Percentiles rank a stretch among this genome's conserved stretches.
Evolutionary conservation across 2,888 invertebrate genomes (phyloP).

Genomic region (Eulithis prunata): DNA sequence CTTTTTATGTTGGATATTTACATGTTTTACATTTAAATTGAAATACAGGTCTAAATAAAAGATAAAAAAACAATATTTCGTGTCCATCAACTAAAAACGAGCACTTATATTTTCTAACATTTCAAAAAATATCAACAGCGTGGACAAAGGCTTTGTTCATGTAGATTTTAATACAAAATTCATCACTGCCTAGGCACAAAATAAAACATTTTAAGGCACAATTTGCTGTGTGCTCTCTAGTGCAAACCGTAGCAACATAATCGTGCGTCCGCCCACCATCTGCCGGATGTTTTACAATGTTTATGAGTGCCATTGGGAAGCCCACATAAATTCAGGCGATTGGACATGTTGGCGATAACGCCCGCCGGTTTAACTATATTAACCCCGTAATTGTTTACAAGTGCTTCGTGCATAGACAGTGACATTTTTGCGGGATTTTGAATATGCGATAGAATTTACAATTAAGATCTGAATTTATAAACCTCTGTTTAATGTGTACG

Average conservation of each 20-base stretch:
- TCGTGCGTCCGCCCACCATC: slow-evolving; percentile 72
- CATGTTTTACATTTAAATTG: background rate
- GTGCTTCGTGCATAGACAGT: slow-evolving; percentile 42
- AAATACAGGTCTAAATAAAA: background rate
- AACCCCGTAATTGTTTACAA: slow-evolving; percentile 60
- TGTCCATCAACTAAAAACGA: background rate
- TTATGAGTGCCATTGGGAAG: slow-evolving; percentile 80
- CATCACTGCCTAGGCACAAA: slow-evolving; percentile 17
- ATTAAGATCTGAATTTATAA: slow-evolving; percentile 5
- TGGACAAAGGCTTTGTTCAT: slow-evolving; percentile 5
- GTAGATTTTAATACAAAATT: slow-evolving; percentile 13
- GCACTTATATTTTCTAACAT: too few relatives aligned
- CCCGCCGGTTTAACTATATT: slow-evolving; percentile 63
- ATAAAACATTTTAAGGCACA: slow-evolving; percentile 31
- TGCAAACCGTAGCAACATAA: slow-evolving; percentile 57
- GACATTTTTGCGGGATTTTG: slow-evolving; percentile 43
- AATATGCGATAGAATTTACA: slow-evolving; percentile 24
- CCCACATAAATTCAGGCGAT: slow-evolving; percentile 76
- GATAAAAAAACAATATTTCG: background rate
- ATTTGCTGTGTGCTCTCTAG: slow-evolving; percentile 21
- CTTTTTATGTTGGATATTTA: background rate
- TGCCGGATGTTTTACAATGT: slow-evolving; percentile 82
- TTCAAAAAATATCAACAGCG: background rate
- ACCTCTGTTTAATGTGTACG: too few relatives aligned
- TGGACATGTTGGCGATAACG: slow-evolving; percentile 69